Conservation (phyloP, 2,797 vertebrate species). For the Chloroceryle amazona region DNA sequence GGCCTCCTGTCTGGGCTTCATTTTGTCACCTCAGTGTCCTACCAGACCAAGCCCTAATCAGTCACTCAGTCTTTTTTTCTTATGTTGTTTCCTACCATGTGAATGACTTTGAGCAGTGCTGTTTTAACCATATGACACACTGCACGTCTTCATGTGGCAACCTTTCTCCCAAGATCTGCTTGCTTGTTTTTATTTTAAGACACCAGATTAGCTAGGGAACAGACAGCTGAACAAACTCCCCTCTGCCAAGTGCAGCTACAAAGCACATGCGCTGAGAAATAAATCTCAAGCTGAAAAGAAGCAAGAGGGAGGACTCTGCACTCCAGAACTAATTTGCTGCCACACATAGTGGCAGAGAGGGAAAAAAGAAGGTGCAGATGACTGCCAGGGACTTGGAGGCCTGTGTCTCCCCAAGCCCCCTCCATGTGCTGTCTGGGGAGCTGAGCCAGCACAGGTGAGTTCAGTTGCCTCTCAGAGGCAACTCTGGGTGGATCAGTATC, state of each 20-base stretch:
- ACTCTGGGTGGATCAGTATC: not conserved
- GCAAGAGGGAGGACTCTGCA: not conserved
- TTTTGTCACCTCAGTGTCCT: not conserved
- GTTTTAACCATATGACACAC: not conserved
- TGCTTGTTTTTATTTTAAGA: constrained; percentile 79
- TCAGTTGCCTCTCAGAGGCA: not conserved
- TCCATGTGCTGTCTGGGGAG: not conserved
- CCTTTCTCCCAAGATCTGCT: constrained; percentile 16
- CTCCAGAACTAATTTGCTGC: constrained; percentile 23
- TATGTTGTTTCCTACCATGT: not conserved
- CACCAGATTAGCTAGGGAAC: constrained; percentile 63
- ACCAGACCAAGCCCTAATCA: not conserved
- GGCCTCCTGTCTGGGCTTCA: not conserved
- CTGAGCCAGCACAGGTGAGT: not conserved
- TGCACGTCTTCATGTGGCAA: not conserved
- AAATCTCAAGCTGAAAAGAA: constrained; percentile 15
- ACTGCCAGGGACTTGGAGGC: not conserved
- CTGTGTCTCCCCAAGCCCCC: not conserved
- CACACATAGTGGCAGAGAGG: not conserved
- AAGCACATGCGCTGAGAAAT: constrained; percentile 28
- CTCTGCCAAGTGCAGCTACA: constrained; percentile 49
- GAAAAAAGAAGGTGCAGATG: not conserved
- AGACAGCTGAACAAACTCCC: constrained; percentile 78
- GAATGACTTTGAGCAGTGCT: not conserved
- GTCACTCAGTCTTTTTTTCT: not conserved